These are phyloP conservation scores for Mnemiopsis leidyi DNA, from an alignment of 37 sponge, comb jelly and placozoan species.

Conservation along the genomic window DNA sequence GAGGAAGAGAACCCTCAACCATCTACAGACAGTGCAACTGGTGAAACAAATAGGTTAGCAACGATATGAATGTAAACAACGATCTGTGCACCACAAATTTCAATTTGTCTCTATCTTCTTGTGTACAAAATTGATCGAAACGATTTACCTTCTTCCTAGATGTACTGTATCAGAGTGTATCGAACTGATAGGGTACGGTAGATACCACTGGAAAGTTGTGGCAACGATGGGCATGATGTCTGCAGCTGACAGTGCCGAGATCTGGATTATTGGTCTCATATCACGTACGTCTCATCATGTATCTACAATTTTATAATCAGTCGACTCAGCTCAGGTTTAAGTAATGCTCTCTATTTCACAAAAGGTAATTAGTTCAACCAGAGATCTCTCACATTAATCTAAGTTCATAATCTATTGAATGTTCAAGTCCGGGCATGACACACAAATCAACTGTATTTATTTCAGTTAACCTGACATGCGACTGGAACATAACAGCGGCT, in stretches of 20 bases:
- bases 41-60: too few species aligned
- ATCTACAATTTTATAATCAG: not conserved
- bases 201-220: constrained; percentile 8
- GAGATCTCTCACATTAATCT: not conserved
- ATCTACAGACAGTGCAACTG: not conserved
- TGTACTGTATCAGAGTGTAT: not conserved
- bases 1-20: not conserved
- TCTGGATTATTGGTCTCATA: not conserved
- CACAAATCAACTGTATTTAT: too few species aligned
- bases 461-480: not conserved
- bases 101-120: too few species aligned
- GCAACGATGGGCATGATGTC: constrained; percentile 17
- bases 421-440: too few species aligned
- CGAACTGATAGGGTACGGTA: not conserved
- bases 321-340: not conserved
- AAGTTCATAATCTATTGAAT: too few species aligned
- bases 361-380: not conserved
- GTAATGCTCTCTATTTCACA: not conserved
- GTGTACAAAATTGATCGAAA: too few species aligned
- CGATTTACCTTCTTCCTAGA: too few species aligned
- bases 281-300: not conserved
- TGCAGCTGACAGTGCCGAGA: not conserved
- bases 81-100: too few species aligned
- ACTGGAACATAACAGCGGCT: not conserved
- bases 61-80: too few species aligned